Base-by-base conservation (phyloP, 2,113 vertebrate genomes). In the Macquaria ambigua region DNA sequence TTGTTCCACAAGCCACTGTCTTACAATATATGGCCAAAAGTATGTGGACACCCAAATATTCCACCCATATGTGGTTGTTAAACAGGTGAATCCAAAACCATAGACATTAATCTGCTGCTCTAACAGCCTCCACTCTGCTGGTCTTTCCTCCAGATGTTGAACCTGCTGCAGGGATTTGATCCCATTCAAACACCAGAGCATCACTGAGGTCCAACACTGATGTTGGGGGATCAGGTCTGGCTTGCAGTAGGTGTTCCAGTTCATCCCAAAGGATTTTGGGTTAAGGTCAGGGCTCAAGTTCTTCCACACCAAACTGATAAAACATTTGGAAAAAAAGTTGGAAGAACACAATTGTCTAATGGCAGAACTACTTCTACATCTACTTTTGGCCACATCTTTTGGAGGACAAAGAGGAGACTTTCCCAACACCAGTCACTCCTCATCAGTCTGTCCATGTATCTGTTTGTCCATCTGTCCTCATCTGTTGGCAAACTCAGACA, bases 391-490 rank as follows among this genome's bases (percentile, higher is more conserved):
- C 20, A 15, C 2, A 4, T 50, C 25, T 58, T 50, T 15, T 39
- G 31, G 10, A 74, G 71, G 48, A 75, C 37, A 56, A 37, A 79
- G 62, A 43, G 34, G 25, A 70, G 3, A 15, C 34, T 34, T 39
- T 11, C 16, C 34, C 43, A 16, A 12, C 50, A n/a, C 12, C 34
- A 8, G 46, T 77, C 77, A 58, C 67, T 20, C 67, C 52, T 34
- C 67, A 52, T 63, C 74, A 14, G 8, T 79, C 39, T 23, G 37
- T 67, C 82, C 81, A 6, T 8, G 39, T 74, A 28, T 84, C 83
- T 79, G 66, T 79, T 76, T 78, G 82, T 87, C 85, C 87, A 72
- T 83, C 78, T 80, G 79, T 85, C 86, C 64, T 80, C 62, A 5
- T 37, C 50, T 61, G 77, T 59, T 56, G 74, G 56, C 52, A 85